Percentiles rank a stretch among this genome's conserved stretches.
Evolutionary conservation across 2,888 invertebrate species (phyloP).

Genomic region (Catocala sponsa): DNA sequence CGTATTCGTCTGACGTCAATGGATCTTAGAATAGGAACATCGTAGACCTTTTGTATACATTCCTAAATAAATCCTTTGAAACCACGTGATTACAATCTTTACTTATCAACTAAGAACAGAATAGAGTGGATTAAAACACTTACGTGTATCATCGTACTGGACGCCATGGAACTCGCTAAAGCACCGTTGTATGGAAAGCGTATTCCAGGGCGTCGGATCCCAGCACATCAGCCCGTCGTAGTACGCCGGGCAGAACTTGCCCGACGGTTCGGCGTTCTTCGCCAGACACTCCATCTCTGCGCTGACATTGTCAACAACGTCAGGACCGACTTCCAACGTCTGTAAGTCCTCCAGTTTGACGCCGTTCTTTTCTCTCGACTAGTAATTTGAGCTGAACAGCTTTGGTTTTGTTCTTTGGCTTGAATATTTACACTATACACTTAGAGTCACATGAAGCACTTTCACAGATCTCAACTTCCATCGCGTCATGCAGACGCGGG

Average conservation of each 20-base stretch:
- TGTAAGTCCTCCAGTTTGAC: constrained; percentile 85
- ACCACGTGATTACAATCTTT: constrained; percentile 10
- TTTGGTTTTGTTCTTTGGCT: constrained; percentile 69
- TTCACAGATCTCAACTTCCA: constrained; percentile 57
- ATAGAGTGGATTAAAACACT: constrained; percentile 78
- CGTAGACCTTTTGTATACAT: background rate
- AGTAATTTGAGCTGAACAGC: constrained; percentile 58
- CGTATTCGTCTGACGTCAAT: constrained; percentile 1
- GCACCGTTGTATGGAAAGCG: constrained; percentile 92
- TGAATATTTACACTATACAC: constrained; percentile 54
- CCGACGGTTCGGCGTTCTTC: constrained; percentile 65
- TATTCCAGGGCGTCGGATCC: constrained; percentile 92
- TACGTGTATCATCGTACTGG: constrained; percentile 94
- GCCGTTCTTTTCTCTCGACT: constrained; percentile 55
- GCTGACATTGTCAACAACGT: constrained; percentile 74
- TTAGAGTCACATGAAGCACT: constrained; percentile 54
- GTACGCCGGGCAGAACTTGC: constrained; percentile 89
- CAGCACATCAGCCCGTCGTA: constrained; percentile 95
- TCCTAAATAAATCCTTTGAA: constrained; percentile 1
- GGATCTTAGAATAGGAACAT: background rate
- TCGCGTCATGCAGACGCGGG: constrained; percentile 41
- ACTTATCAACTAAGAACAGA: constrained; percentile 13
- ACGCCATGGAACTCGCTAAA: constrained; percentile 93
- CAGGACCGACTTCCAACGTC: constrained; percentile 73
- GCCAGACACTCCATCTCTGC: constrained; percentile 71